phyloP scores from a whole-genome alignment of 2,797 vertebrate species.

The Vultur gryphus region DNA sequence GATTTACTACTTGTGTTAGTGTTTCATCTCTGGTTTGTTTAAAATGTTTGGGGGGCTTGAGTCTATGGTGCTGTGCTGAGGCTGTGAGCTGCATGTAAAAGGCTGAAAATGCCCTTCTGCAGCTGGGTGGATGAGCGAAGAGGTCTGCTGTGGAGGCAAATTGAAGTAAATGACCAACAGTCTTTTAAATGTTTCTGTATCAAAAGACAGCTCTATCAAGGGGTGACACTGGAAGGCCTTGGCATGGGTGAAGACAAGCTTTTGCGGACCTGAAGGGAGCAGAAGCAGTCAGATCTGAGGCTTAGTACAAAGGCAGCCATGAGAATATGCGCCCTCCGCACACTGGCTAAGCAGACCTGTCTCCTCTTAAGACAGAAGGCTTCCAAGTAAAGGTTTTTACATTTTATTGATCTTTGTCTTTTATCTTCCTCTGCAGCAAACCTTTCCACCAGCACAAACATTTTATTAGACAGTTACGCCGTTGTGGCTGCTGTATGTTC shows the following conservation, averaged over 20 bases:
- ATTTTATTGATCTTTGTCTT: slow-evolving; percentile 50
- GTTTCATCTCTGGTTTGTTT: slow-evolving; percentile 53
- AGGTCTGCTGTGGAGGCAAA: background rate
- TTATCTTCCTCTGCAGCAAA: slow-evolving; percentile 43
- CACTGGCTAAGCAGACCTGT: background rate
- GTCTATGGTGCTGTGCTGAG: background rate
- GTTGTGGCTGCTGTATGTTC: background rate
- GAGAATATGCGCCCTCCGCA: accelerated
- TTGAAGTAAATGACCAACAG: background rate
- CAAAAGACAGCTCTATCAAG: background rate
- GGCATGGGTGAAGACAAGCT: background rate
- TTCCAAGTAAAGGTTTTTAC: slow-evolving; percentile 34
- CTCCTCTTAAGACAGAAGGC: slow-evolving; percentile 7
- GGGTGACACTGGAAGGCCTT: background rate
- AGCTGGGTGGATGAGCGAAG: background rate
- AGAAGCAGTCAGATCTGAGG: background rate
- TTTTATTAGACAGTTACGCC: background rate
- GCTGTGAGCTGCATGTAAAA: slow-evolving; percentile 29
- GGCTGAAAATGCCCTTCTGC: background rate
- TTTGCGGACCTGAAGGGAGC: background rate
- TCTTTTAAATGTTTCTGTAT: background rate
- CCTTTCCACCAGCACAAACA: slow-evolving; percentile 23
- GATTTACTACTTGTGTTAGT: slow-evolving; percentile 61
- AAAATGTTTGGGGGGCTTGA: slow-evolving; percentile 50
- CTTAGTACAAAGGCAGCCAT: background rate